Evolutionary conservation across 2,797 vertebrate genomes (phyloP).

Genomic region (Peromyscus melanophrys): DNA sequence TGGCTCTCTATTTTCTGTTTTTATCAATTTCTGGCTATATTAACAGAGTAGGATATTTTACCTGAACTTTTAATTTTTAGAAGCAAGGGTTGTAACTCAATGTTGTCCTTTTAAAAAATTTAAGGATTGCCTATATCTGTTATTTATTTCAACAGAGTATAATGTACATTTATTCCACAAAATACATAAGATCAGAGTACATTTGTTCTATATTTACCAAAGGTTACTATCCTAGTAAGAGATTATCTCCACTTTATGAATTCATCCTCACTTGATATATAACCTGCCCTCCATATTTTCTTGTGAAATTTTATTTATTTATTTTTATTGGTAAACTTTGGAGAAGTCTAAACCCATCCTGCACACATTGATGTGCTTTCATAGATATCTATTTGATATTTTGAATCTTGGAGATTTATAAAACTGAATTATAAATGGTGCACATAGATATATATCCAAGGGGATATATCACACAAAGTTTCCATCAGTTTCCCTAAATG

Average conservation of each 20-base stretch:
- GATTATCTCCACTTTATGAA: conserved; percentile 83
- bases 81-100: conserved; percentile 86
- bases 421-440: conserved; percentile 75
- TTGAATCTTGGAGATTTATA: conserved; percentile 72
- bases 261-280: conserved; percentile 78
- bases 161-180: conserved; percentile 90
- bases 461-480: conserved; percentile 71
- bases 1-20: conserved; percentile 88
- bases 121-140: conserved; percentile 88
- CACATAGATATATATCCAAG: background rate
- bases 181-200: conserved; percentile 89
- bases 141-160: conserved; percentile 89
- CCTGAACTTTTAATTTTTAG: conserved; percentile 84
- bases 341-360: conserved; percentile 79
- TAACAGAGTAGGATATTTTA: conserved; percentile 85
- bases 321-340: conserved; percentile 82
- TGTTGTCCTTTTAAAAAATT: conserved; percentile 87
- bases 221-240: conserved; percentile 86
- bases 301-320: conserved; percentile 84
- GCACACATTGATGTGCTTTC: conserved; percentile 57
- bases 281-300: conserved; percentile 80
- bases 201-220: conserved; percentile 88
- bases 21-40: conserved; percentile 88
- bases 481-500: conserved; percentile 84
- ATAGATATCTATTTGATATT: conserved; percentile 77